These are phyloP conservation scores for Pachymerium ferrugineum DNA, from an alignment of 2,888 invertebrate genomes.

Conservation along the genomic window DNA sequence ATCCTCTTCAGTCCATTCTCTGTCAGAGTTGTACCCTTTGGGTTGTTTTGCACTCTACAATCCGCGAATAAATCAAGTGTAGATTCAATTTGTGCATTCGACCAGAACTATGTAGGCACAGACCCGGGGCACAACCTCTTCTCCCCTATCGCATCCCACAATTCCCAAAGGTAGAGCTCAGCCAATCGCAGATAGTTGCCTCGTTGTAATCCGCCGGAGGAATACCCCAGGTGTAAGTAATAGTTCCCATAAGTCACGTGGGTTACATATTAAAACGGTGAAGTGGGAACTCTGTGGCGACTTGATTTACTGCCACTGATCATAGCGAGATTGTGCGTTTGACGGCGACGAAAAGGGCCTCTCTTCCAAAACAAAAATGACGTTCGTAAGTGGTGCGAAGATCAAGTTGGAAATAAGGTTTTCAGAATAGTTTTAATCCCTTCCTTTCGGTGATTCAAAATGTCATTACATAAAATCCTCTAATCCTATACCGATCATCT, in stretches of 20 bases:
- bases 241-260: conserved; percentile 8
- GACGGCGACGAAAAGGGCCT: neutral
- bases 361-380: neutral
- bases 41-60: neutral
- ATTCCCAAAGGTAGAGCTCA: neutral
- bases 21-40: neutral
- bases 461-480: neutral
- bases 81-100: conserved; percentile 4
- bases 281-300: neutral
- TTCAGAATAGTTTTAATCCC: neutral
- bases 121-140: neutral
- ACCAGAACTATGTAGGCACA: conserved; percentile 2
- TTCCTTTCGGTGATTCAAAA: neutral
- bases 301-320: neutral
- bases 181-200: neutral
- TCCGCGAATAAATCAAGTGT: conserved; percentile 4
- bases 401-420: neutral
- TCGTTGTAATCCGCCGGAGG: neutral
- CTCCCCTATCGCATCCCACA: conserved; percentile 1
- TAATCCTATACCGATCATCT: neutral
- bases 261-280: conserved; percentile 8
- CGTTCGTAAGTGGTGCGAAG: neutral
- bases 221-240: conserved; percentile 13
- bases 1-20: neutral
- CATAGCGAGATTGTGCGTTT: conserved; percentile 4